Base-by-base conservation (phyloP, 2,888 invertebrate species). In the Gisinianus flammeolus region DNA sequence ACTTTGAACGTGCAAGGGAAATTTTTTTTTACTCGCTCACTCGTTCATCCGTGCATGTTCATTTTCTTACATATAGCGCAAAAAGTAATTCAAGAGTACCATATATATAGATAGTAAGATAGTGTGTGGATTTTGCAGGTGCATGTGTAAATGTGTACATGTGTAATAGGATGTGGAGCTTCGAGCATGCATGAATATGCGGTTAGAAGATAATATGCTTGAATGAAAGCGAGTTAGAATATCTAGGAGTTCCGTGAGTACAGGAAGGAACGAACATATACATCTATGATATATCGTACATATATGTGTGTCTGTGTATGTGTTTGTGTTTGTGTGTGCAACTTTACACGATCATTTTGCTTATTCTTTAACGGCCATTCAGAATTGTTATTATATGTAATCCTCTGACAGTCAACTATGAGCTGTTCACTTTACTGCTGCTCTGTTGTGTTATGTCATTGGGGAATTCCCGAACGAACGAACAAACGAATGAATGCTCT, bases 381-480 rank as follows among this genome's bases (percentile, higher is more conserved):
- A 24, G 58, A 12, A 58, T 58, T 58, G 58, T 58, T 24, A 58
- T 33, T 64, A 28, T 68, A n/a, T n/a, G n/a, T n/a, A n/a, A n/a
- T n/a, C n/a, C n/a, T n/a, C n/a, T n/a, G n/a, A n/a, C n/a, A n/a
- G 67, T 33, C 22, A 31, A 28, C 2, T 6, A 44, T 44, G 33
- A 28, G 26, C 54, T 54, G 24, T 28, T 54, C 44, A 69, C n/a
- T n/a, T n/a, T n/a, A n/a, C n/a, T n/a, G n/a, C n/a, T 44, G 33
- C 19, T 16, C 35, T 24, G 12, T 22, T 5, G 19, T 56, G 33
- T 72, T 72, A 72, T 72, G 72, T 72, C 72, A 72, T 62, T 72
- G 72, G 72, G 72, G 72, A 72, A 72, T 58, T 72, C 72, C 72
- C 58, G 30, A 64, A 56, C 19, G 56, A n/a, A 19, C 56, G 56